These are phyloP conservation scores for Mimumesa dahlbomi DNA, from an alignment of 2,888 invertebrate genomes.

Conservation along the genomic window DNA sequence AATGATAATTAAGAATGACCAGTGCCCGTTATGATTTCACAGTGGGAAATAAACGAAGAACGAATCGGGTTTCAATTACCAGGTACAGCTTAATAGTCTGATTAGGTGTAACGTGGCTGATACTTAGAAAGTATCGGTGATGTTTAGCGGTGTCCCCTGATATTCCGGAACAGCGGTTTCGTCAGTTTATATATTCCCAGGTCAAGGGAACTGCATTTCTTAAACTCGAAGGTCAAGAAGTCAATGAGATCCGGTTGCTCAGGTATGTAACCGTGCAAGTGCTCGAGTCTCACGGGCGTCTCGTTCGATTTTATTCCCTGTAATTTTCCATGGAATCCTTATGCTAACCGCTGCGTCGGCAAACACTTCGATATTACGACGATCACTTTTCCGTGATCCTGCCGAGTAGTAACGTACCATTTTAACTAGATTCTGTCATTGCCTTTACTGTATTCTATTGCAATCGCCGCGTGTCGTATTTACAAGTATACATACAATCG, in stretches of 20 bases:
- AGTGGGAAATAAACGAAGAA: slow-evolving; percentile 38
- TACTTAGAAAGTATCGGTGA: slow-evolving; percentile 48
- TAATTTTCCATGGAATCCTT: slow-evolving; percentile 60
- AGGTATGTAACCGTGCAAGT: slow-evolving; percentile 65
- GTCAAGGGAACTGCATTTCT: slow-evolving; percentile 66
- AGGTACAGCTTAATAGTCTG: slow-evolving; percentile 39
- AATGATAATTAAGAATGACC: slow-evolving; percentile 13
- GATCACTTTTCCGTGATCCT: slow-evolving; percentile 7
- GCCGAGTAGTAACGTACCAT: no score
- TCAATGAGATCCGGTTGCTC: slow-evolving; percentile 69
- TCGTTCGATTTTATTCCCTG: slow-evolving; percentile 62
- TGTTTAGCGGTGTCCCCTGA: slow-evolving; percentile 29
- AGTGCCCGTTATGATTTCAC: slow-evolving; percentile 19
- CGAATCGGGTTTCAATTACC: slow-evolving; percentile 52
- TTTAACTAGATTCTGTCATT: no score
- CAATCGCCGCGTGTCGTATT: no score
- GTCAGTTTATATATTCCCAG: slow-evolving; percentile 66
- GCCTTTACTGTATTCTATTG: no score
- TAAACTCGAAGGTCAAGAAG: slow-evolving; percentile 66
- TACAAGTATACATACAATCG: no score
- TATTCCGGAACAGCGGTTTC: slow-evolving; percentile 52
- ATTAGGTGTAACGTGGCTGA: slow-evolving; percentile 43
- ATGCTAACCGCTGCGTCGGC: slow-evolving; percentile 4
- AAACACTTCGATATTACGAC: slow-evolving; percentile 7
- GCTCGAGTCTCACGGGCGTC: slow-evolving; percentile 61